Evolutionary conservation across 1,140 invertebrate species (phyloP), one percentile per base, ranked within the genome.

Genomic region (Lordiphosa stackelbergi): DNA sequence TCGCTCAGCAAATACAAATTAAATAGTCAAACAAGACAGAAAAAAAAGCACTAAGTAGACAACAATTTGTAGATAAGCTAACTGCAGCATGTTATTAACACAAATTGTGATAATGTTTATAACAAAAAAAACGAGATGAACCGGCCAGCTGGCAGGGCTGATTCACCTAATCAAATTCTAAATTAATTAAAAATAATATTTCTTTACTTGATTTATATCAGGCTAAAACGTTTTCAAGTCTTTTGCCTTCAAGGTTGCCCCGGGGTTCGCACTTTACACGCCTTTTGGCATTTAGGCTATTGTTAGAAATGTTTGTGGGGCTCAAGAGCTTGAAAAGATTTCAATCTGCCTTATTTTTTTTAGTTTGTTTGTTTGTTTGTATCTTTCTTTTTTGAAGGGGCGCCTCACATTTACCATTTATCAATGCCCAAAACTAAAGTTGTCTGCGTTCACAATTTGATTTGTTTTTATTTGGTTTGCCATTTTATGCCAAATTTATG

Each of bases 401-500:
- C 7, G 34, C 54, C 2, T 38, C 45, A 57, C 41, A 51, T 31
- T 13, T 53, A 45, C 19, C 71, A 81, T 81, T 81, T 69, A 81
- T 81, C 75, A 81, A 56, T 68, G 77, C 63, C 77, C 5, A 63
- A 58, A 22, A 24, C n/a, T 16, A 42, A 42, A 47, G n/a, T 47
- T 41, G 58, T 54, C 12, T 38, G 24, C 51, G 38, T 73, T 73
- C 69, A 84, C 77, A 77, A 77, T 83, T 83, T 84, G 77, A 83
- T 83, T 83, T 83, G 77, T 84, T 47, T 37, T 51, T 38, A 59
- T 54, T 55, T 56, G 61, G 49, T 65, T 69, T 57, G 60, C 63
- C 75, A 75, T 53, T 69, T 66, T 78, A 63, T 73, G 56, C 42
- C 65, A 84, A 83, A 83, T 83, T 84, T 83, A 83, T 83, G 73